Evolutionary conservation across 2,888 invertebrate species (phyloP), one percentile per base, ranked within the genome.

Genomic region (Furcula furcula): DNA sequence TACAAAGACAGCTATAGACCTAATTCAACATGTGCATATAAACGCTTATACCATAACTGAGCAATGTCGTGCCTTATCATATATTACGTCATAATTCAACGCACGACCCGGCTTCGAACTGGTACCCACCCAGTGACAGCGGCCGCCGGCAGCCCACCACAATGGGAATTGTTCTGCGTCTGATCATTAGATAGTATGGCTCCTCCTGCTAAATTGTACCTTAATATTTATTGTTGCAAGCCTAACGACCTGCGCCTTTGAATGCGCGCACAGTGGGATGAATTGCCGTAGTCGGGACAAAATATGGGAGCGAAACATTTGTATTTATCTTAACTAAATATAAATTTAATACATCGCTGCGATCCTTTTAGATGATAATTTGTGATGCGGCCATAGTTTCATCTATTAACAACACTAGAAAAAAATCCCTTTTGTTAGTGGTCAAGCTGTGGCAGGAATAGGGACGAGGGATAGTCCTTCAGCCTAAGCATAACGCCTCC

Each of bases 141-240:
- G 57, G 76, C 80, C 81, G 72, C 69, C 69, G 80, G 85, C 82
- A 67, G 65, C 67, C 42, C 29, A 37, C 65, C 66, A 86, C 84
- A 84, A 86, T 84, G 70, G 75, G 73, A 66, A 85, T 85, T 85
- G 85, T 85, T 81, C 78, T 53, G 34, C 49, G 43, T 37, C 61
- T 61, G 75, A 76, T 73, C 73, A 61, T 46, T 55, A 57, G 75
- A 77, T 72, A 62, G 55, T 49, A 55, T 40, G 42, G 38, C 61
- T 61, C 71, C 72, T 65, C 69, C 70, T 49, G 55, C 65, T 54
- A 56, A 65, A 64, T 61, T 63, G 64, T 61, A 60, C 62, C 59
- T 61, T 60, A 66, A 72, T 74, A 75, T 76, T 77, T 73, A 74
- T 74, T 64, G 71, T 65, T 55, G 47, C 31, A 48, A 47, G 48